These are phyloP conservation scores for Aphidius colemani DNA, from an alignment of 2,888 invertebrate genomes.

Conservation along the genomic window DNA sequence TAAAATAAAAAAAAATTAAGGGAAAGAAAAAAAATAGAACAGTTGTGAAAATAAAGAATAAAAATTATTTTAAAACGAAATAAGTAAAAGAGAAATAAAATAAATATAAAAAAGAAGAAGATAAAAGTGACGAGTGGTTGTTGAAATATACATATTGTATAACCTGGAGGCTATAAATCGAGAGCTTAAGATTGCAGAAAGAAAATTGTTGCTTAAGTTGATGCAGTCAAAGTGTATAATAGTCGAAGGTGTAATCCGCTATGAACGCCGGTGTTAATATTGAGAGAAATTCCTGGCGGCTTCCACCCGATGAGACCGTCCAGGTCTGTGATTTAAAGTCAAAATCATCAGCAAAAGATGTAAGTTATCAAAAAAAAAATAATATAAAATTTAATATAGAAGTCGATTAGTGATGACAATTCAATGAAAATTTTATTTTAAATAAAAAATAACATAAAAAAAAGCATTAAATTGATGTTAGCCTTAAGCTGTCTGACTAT, in stretches of 20 bases:
- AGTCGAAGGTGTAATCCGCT: slow-evolving; percentile 57
- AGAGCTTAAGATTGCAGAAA: slow-evolving; percentile 2
- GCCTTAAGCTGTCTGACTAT: neutral
- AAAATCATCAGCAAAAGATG: slow-evolving; percentile 70
- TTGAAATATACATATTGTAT: slow-evolving; percentile 14
- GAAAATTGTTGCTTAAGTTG: slow-evolving; percentile 6
- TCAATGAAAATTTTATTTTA: no score
- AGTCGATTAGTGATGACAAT: no score
- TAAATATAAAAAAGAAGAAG: neutral
- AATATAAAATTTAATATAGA: no score
- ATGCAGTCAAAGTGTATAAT: slow-evolving; percentile 12
- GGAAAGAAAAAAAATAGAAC: neutral
- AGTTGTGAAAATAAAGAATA: neutral
- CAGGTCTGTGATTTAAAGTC: slow-evolving; percentile 88
- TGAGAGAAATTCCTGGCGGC: slow-evolving; percentile 89
- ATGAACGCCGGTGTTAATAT: slow-evolving; percentile 90
- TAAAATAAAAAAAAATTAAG: slow-evolving; percentile 8
- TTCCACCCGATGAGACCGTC: slow-evolving; percentile 89
- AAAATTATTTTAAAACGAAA: neutral
- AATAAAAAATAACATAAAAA: no score
- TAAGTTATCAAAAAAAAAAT: slow-evolving; percentile 37
- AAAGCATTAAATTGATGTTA: no score
- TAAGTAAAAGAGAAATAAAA: slow-evolving; percentile 1
- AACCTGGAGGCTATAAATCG: slow-evolving; percentile 20
- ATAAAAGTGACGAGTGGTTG: slow-evolving; percentile 16